Evolutionary conservation across 2,113 vertebrate genomes (phyloP).

Genomic region (Menura novaehollandiae): DNA sequence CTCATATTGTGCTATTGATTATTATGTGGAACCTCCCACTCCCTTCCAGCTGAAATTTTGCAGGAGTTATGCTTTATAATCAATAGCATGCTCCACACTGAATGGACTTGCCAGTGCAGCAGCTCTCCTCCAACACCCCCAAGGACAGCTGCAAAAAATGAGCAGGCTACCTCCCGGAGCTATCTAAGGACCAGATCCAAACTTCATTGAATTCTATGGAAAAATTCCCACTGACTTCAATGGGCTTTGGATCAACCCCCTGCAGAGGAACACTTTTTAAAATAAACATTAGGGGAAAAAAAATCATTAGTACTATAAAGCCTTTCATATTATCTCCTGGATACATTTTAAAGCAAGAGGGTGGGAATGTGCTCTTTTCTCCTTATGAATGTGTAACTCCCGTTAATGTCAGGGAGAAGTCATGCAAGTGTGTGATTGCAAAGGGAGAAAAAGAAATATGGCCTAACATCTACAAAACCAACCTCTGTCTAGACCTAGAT

Average conservation of each 20-base stretch:
- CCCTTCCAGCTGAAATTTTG: slow-evolving; percentile 48
- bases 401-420: neutral
- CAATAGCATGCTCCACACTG: slow-evolving; percentile 12
- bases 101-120: slow-evolving; percentile 6
- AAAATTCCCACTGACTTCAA: slow-evolving; percentile 66
- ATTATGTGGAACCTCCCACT: slow-evolving; percentile 7
- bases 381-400: neutral
- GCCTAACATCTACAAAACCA: neutral
- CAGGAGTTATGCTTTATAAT: slow-evolving; percentile 50
- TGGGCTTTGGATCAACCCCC: slow-evolving; percentile 42
- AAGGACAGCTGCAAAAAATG: slow-evolving; percentile 64
- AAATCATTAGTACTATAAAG: slow-evolving; percentile 42
- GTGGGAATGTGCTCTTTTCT: slow-evolving; percentile 49
- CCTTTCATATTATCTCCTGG: slow-evolving; percentile 49
- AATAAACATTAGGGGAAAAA: slow-evolving; percentile 26
- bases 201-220: slow-evolving; percentile 51
- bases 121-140: slow-evolving; percentile 24
- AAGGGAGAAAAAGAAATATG: neutral
- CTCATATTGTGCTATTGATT: slow-evolving; percentile 61
- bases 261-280: slow-evolving; percentile 49
- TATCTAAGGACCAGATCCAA: slow-evolving; percentile 49
- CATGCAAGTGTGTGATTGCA: neutral
- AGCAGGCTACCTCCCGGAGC: slow-evolving; percentile 36
- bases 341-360: slow-evolving; percentile 35
- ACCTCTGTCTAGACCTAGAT: neutral